Base-by-base conservation (phyloP, 2,113 vertebrate genomes). In the Pica pica region DNA sequence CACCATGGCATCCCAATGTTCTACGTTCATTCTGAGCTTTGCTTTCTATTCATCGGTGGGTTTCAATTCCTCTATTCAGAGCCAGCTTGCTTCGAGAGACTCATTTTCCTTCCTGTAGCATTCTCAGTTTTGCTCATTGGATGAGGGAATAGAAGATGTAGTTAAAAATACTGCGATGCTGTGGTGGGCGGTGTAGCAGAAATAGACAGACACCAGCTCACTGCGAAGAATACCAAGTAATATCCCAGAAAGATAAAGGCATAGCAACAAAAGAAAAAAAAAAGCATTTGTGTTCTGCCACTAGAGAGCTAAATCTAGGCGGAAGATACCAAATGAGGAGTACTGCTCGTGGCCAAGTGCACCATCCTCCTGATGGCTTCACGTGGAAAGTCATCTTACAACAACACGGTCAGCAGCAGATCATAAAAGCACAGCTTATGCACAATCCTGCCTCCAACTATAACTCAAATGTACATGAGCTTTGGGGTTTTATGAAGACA, bases 191-290 rank as follows among this genome's bases (percentile, higher is more conserved):
- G 90, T 95, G 68, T 75, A 50, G 89, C 95, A 96, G 92, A 96
- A 97, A 97, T 96, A 96, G 93, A 93, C 93, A 97, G 96, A 95
- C 95, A 89, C 85, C 52, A 64, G 95, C 89, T 95, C 85, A 9
- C 76, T 95, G 92, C 1, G 0, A 94, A 95, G 92, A 87, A 95
- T 88, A 91, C 87, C 71, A 96, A 96, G 65, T 96, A 89, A 92
- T 19, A 95, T 35, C 91, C 61, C 84, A 79, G 86, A 50, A 84
- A 89, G 87, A 94, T 61, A 92, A 89, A 93, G 65, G 75, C 90
- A 94, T 84, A 49, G 92, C 87, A 95, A 81, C 86, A 96, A 92
- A 95, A 82, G 73, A 35, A 84, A 50, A 69, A 53, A 88, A 86
- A 75, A 82, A 1, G 76, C 64, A 60, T 60, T 95, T 87, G 52